phyloP scores from a whole-genome alignment of 2,888 invertebrate genomes.

The Brachyptera putata region DNA sequence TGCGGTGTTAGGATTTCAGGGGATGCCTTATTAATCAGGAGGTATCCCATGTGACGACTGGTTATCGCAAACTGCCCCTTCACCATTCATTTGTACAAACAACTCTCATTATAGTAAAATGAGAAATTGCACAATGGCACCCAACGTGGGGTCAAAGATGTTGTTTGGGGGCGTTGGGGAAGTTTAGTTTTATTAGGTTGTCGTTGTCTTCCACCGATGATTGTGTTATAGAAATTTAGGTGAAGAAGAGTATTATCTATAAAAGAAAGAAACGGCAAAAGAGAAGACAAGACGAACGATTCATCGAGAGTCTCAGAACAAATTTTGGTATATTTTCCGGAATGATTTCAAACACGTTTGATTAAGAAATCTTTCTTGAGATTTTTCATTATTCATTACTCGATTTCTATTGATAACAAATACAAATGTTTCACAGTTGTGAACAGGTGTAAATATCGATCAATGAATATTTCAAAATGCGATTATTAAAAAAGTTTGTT shows the following conservation, averaged over 20 bases:
- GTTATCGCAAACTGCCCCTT: slow-evolving; percentile 48
- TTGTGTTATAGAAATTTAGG: slow-evolving; percentile 10
- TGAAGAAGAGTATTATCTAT: slow-evolving; percentile 16
- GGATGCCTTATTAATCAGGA: slow-evolving; percentile 24
- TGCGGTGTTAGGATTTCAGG: slow-evolving; percentile 26
- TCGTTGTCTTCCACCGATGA: slow-evolving; percentile 4
- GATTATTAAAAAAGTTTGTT: neutral
- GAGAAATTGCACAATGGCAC: neutral
- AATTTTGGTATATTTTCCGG: neutral
- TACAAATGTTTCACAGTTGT: too few species aligned
- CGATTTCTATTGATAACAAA: too few species aligned
- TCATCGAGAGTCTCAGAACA: neutral
- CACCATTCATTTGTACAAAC: slow-evolving; percentile 26
- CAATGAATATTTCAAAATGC: neutral
- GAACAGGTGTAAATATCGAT: too few species aligned
- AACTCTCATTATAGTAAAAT: neutral
- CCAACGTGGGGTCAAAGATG: neutral
- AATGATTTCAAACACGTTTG: neutral
- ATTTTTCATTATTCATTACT: too few species aligned
- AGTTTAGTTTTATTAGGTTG: neutral
- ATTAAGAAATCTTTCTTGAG: neutral
- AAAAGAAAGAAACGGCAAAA: slow-evolving; percentile 19
- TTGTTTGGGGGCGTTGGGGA: neutral
- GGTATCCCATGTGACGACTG: slow-evolving; percentile 40
- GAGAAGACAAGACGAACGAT: slow-evolving; percentile 9